Base-by-base conservation (phyloP, 2,888 invertebrate genomes). In the Dascillus cervinus region DNA sequence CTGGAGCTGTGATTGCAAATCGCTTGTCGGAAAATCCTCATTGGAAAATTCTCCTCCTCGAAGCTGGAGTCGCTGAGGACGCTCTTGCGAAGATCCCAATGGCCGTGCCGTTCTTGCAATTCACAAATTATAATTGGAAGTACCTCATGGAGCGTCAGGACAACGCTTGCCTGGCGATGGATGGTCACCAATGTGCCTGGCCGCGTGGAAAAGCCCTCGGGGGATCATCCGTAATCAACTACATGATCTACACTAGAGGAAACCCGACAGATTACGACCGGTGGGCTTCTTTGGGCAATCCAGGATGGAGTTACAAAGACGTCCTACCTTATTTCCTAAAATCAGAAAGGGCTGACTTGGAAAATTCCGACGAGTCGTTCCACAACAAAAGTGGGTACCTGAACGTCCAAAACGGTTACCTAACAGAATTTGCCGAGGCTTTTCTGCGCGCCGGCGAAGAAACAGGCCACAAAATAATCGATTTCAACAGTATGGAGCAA, bases 1-100 rank as follows among this genome's bases (percentile, higher is more conserved):
- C 79, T 0, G 85, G 85, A 1, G 75, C 81, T 0, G 78, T 76
- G 0, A 50, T 85, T 5, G 83, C 84, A 0, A 75, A 80, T 45
- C 69, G 85, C 2, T 64, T 85, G 1, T 71, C 79, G 1, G 82
- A 83, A 59, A 73, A 70, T 34, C 57, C 62, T 1, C 56, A 73
- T 15, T 72, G 72, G 71, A 75, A 65, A 26, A 71, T 83, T 0
- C 63, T 84, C 3, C 60, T 84, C 1, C 50, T 84, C 5, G 84
- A 84, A 56, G 78, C 79, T 0, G 78, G 78, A 1, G 61, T 60
- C 14, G 62, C 66, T 11, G 71, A 74, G 34, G 67, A 64, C 5
- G 50, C 75, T 1, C 26, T 71, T 3, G 67, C 69, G 8, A 72
- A 74, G 34, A 62, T 75, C 3, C 75, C 76, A 0, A 57, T 66